These are phyloP conservation scores for Rhinopomastus cyanomelas DNA, from an alignment of 2,113 vertebrate species.

Conservation along the genomic window DNA sequence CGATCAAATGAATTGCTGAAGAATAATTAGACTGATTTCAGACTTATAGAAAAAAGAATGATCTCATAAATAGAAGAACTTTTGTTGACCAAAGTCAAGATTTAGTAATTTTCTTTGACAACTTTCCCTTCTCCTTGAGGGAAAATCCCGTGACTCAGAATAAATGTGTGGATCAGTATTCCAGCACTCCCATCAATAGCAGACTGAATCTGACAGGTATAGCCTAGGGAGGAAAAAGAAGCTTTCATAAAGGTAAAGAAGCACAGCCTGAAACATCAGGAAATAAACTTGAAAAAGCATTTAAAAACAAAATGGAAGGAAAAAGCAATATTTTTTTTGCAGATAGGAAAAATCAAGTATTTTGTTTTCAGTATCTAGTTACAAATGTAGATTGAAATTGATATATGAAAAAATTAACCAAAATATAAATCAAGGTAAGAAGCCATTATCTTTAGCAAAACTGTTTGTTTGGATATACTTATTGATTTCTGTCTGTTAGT, in stretches of 20 bases:
- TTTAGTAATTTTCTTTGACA: not conserved
- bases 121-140: not conserved
- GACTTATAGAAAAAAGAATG: not conserved
- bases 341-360: not conserved
- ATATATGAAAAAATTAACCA: not conserved
- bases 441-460: not conserved
- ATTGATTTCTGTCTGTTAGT: not conserved
- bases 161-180: slow-evolving; percentile 29
- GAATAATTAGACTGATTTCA: not conserved
- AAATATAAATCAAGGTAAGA: not conserved
- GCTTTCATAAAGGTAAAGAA: slow-evolving; percentile 33
- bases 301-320: not conserved
- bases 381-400: not conserved
- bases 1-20: not conserved
- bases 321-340: not conserved
- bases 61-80: not conserved
- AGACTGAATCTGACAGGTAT: slow-evolving; percentile 50
- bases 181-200: slow-evolving; percentile 10
- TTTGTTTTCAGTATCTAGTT: not conserved
- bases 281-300: slow-evolving; percentile 1
- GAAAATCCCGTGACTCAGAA: not conserved
- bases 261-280: slow-evolving; percentile 10
- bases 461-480: not conserved
- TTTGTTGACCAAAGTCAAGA: not conserved
- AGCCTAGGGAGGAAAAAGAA: slow-evolving; percentile 47